Evolutionary conservation across 2,888 invertebrate genomes (phyloP), one percentile per base, ranked within the genome.

Genomic region (Parascotia fuliginaria): DNA sequence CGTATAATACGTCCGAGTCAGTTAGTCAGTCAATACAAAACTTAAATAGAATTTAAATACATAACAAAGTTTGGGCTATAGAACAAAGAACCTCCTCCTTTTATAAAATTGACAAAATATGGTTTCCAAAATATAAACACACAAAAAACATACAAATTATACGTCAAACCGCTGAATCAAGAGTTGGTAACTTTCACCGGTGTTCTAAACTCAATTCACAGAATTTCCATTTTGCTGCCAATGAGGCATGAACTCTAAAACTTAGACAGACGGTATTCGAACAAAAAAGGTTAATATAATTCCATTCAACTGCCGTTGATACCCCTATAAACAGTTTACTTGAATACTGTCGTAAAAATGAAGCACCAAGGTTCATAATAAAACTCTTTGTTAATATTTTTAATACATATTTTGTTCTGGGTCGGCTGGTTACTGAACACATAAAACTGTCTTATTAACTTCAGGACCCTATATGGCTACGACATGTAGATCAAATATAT

Each of bases 321-420:
- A 55, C 56, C 55, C 47, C 56, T 39, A 65, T 65, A 65, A 67
- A 70, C 68, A 60, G 71, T 70, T 69, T 67, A 57, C 51, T 60
- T 61, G 55, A 60, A 67, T 62, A 48, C 50, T 51, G 55, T 62
- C 68, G 42, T 68, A 68, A 70, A 67, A 68, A 60, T 60, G 58
- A 66, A 68, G 61, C 46, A 61, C 58, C 52, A 41, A 47, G 69
- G 50, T 58, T 68, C 19, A 40, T 60, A 53, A 58, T 65, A 61
- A 65, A 68, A 60, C 46, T 41, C 44, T 65, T 65, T 68, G 69
- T 68, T 65, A 68, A 61, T 65, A 68, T 61, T 61, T 65, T 65
- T 65, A 65, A 65, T 60, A 65, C 51, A 27, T 60, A 60, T 56
- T 65, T 56, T 46, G 39, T 51, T 47, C 41, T 43, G 41, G 44